Base-by-base conservation (phyloP, 2,888 invertebrate species). In the Cistogaster globosa region DNA sequence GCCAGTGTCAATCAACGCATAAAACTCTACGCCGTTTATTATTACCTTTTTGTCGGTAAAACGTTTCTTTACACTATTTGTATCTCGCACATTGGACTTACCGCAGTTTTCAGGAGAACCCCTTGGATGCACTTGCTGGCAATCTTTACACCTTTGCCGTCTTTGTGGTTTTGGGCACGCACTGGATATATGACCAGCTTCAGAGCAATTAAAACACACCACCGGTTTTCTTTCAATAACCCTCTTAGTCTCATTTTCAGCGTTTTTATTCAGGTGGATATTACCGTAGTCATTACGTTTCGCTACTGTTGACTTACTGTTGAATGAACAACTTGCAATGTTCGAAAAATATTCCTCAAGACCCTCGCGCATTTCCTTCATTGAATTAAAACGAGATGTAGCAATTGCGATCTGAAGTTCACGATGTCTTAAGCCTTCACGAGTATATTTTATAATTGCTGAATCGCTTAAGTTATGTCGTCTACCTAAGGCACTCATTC, bases 401-500 rank as follows among this genome's bases (percentile, higher is more conserved):
- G n/a, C n/a, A n/a, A n/a, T n/a, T n/a, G n/a, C n/a, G n/a, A n/a
- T n/a, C n/a, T n/a, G n/a, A n/a, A n/a, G n/a, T n/a, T n/a, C n/a
- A n/a, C n/a, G n/a, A n/a, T n/a, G n/a, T n/a, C n/a, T n/a, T n/a
- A n/a, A n/a, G n/a, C n/a, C n/a, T n/a, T n/a, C n/a, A n/a, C n/a
- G n/a, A n/a, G n/a, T n/a, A n/a, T n/a, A n/a, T n/a, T n/a, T n/a
- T n/a, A n/a, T n/a, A n/a, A n/a, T n/a, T n/a, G n/a, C n/a, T n/a
- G n/a, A n/a, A n/a, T n/a, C n/a, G n/a, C n/a, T n/a, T n/a, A n/a
- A n/a, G n/a, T n/a, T n/a, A n/a, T n/a, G n/a, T n/a, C n/a, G n/a
- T n/a, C n/a, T 22, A 26, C 42, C 80, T 12, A 83, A 16, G 9
- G 80, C 69, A 65, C 69, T 42, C 38, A 86, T 53, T 18, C 86